Conservation (phyloP, 1,140 invertebrate species). For the Bombus terrestris region DNA sequence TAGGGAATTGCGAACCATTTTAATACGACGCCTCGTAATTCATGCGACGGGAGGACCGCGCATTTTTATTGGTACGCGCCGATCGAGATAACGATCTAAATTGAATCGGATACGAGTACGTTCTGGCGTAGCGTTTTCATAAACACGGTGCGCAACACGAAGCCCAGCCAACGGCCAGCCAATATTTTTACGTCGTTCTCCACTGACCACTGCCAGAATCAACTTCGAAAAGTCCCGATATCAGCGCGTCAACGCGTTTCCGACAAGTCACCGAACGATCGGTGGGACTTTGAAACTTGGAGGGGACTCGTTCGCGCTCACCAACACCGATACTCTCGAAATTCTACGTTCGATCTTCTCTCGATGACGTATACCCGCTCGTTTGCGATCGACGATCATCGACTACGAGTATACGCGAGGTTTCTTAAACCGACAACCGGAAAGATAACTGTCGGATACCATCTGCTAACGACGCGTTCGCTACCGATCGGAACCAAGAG, state of each 20-base stretch:
- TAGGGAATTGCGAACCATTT: constrained; percentile 68
- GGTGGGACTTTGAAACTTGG: background rate
- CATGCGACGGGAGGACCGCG: constrained; percentile 53
- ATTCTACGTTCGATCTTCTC: background rate
- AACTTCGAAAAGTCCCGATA: constrained; percentile 49
- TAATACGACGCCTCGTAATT: constrained; percentile 48
- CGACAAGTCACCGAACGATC: background rate
- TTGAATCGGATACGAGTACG: constrained; percentile 49
- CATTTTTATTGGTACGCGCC: constrained; percentile 69
- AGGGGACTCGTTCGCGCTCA: background rate
- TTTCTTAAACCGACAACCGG: constrained; percentile 36
- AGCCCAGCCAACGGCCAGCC: background rate
- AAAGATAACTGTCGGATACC: constrained; percentile 38
- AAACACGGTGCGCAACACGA: constrained; percentile 15
- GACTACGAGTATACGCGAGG: constrained; percentile 1
- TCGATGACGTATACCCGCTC: background rate
- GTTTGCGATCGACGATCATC: background rate
- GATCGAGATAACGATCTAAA: constrained; percentile 78
- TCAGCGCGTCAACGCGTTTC: background rate
- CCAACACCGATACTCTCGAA: background rate
- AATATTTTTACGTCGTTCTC: constrained; percentile 17
- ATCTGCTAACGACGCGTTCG: constrained; percentile 32
- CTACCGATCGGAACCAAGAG: constrained; percentile 6
- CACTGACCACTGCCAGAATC: background rate
- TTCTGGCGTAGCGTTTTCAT: constrained; percentile 20